Evolutionary conservation across 2,888 invertebrate genomes (phyloP), one percentile per base, ranked within the genome.

Genomic region (Homarus gammarus): DNA sequence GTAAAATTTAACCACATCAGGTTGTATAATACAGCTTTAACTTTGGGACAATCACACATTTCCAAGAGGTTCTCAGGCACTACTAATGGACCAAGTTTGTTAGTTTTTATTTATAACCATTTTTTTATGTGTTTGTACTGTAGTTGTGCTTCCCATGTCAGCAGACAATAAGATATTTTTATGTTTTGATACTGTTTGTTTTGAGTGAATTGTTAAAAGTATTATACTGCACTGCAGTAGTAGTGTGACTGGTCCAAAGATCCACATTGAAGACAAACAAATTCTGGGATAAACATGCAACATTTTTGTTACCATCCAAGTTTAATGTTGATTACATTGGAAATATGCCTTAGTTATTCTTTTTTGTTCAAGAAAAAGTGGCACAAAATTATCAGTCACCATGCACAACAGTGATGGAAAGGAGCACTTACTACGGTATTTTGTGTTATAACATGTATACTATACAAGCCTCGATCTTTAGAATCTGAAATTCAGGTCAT

Each of bases 11-110:
- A 56, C 18, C 27, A 64, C 27, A 64, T n/a, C 3, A 27, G 64
- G 22, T 6, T 64, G 56, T 18, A 27, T 2, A 27, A 12, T 64
- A 64, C 22, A 49, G 56, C 56, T 56, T 78, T 27, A 78, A 40
- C 56, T 78, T 56, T 56, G 2, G 51, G 78, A 78, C 78, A 78
- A 56, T 78, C 56, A 33, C 56, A 56, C 56, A 56, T 77, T 51
- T 56, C 78, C 56, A 78, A 61, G 33, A 56, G 36, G 51, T 40
- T 78, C 78, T 78, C 78, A 78, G 78, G 78, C 78, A 56, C 56
- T 78, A 56, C 56, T 78, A 64, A 64, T 64, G 78, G 78, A 78
- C 78, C 78, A 78, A 56, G 15, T 33, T 6, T 36, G 12, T 8
- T 73, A 5, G 15, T 6, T 36, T 36, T 8, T 73, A 5, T 22